Base-by-base conservation (phyloP, 2,888 invertebrate species). In the Exocentrus adspersus region DNA sequence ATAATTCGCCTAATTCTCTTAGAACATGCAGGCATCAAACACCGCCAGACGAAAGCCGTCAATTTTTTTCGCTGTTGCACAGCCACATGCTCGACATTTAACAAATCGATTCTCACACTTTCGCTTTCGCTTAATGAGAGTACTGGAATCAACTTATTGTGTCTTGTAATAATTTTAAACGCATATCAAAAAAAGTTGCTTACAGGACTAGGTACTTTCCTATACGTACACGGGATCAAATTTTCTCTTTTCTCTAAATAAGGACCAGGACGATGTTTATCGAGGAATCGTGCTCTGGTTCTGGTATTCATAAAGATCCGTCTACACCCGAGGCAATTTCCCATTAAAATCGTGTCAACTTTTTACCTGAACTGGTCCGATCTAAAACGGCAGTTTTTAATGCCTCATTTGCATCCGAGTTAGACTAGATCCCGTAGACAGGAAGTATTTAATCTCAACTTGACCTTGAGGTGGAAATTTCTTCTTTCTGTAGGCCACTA, bases 61-160 rank as follows among this genome's bases (percentile, higher is more conserved):
- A n/a, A n/a, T n/a, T n/a, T 9, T 51, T 50, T 30, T 51, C 32
- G 32, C 17, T 16, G 19, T 62, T 60, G 12, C 42, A 57, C 60
- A 61, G 46, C 53, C 60, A 32, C 57, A 43, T 50, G 42, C 52
- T 7, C 32, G 20, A 51, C 60, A 52, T 53, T 54, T 54, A 54
- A 32, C 24, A 45, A 60, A 60, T 51, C 48, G 56, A 46, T 50
- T 65, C 65, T 62, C 65, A 65, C 65, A 65, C 65, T 65, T 65
- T 65, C 65, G 65, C 65, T 59, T 32, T 2, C 51, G 32, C n/a
- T 30, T 51, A 51, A 51, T 30, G 51, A 32, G 51, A 2, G 17
- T 17, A 32, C 3, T 30, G 6, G 14, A 30, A 51, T 51, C 19
- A 51, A 14, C 17, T 51, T 53, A 37, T 20, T 20, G 53, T n/a